phyloP scores from a whole-genome alignment of 2,797 vertebrate species.

The Helicolenus hilgendorfi region DNA sequence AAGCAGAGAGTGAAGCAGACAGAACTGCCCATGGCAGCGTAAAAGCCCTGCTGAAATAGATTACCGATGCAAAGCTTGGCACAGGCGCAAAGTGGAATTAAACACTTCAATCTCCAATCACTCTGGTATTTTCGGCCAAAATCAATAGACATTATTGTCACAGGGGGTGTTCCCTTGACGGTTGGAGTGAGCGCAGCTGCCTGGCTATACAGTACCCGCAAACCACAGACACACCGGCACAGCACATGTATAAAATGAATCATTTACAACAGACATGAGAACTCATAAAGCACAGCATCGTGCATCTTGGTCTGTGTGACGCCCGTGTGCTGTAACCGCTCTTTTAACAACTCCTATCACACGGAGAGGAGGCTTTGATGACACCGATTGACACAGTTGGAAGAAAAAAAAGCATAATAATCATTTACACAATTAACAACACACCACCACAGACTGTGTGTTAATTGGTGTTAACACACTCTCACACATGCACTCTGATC shows the following conservation, averaged over 20 bases:
- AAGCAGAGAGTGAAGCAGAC: slow-evolving; percentile 22
- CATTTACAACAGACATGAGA: slow-evolving; percentile 9
- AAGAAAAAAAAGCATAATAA: background rate
- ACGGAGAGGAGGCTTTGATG: background rate
- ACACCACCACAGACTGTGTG: background rate
- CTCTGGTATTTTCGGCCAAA: slow-evolving; percentile 76
- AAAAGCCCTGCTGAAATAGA: slow-evolving; percentile 77
- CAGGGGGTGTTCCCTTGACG: slow-evolving; percentile 47
- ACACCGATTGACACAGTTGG: background rate
- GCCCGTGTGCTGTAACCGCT: slow-evolving; percentile 8
- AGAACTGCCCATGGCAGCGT: slow-evolving; percentile 60
- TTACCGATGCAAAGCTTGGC: slow-evolving; percentile 84
- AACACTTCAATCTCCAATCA: slow-evolving; percentile 86
- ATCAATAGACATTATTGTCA: slow-evolving; percentile 88
- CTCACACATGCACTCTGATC: background rate
- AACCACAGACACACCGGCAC: slow-evolving; percentile 11
- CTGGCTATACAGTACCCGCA: slow-evolving; percentile 15
- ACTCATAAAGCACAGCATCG: slow-evolving; percentile 25
- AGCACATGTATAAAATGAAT: slow-evolving; percentile 6
- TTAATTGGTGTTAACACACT: slow-evolving; percentile 3
- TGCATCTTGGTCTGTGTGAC: slow-evolving; percentile 14
- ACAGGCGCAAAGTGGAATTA: slow-evolving; percentile 81
- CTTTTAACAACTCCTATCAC: slow-evolving; percentile 24
- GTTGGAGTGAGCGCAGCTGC: slow-evolving; percentile 47
- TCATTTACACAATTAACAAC: slow-evolving; percentile 2